These are phyloP conservation scores for Megastigmus dorsalis DNA, from an alignment of 2,888 invertebrate genomes.

Conservation along the genomic window DNA sequence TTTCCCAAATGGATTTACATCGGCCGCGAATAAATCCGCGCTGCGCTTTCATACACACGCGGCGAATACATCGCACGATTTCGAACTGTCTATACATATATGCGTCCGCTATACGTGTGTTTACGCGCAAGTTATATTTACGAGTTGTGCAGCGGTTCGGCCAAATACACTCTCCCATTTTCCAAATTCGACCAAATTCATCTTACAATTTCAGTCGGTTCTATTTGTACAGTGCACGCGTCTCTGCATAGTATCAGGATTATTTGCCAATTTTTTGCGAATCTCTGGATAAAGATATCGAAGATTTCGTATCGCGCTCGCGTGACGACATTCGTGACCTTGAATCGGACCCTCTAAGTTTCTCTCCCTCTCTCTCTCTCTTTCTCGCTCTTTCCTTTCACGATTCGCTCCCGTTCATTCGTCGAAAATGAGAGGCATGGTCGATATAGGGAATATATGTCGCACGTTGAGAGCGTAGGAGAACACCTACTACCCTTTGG, in stretches of 20 bases:
- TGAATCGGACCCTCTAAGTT: constrained; percentile 30
- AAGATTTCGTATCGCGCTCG: constrained; percentile 8
- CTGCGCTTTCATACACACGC: constrained; percentile 3
- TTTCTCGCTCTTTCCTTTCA: not conserved
- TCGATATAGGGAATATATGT: constrained; percentile 51
- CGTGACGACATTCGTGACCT: constrained; percentile 49
- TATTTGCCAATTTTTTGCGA: constrained; percentile 18
- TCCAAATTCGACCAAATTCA: not conserved
- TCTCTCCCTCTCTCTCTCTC: constrained; percentile 19
- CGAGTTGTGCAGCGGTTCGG: constrained; percentile 51
- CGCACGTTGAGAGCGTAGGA: constrained; percentile 12
- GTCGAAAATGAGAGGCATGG: constrained; percentile 49
- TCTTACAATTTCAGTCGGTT: not conserved
- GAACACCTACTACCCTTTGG: constrained; percentile 12
- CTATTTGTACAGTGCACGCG: not conserved
- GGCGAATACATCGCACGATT: constrained; percentile 16
- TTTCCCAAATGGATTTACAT: constrained; percentile 44
- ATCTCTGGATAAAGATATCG: not conserved
- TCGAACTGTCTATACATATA: not conserved
- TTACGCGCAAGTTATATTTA: constrained; percentile 55
- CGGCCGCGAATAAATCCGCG: constrained; percentile 34
- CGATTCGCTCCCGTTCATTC: constrained; percentile 31
- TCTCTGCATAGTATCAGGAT: not conserved
- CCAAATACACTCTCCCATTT: constrained; percentile 32
- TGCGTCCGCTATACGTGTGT: constrained; percentile 13